Evolutionary conservation across 2,113 vertebrate species (phyloP), one percentile per base, ranked within the genome.

Genomic region (Laterallus jamaicensis): DNA sequence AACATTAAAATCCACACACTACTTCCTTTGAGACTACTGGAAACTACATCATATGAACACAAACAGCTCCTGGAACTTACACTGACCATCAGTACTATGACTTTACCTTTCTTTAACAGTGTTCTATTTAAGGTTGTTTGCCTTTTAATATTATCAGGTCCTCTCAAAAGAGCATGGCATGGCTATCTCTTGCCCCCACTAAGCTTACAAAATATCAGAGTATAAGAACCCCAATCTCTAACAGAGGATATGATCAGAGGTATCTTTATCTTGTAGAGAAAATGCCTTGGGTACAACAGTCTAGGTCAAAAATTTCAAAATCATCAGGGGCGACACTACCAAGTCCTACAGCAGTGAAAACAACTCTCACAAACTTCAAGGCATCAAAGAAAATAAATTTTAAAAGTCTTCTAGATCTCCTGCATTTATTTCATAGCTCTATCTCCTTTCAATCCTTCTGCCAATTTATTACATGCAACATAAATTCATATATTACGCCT

Each of bases 141-240:
- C 18, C 62, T 67, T 78, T 44, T n/a, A 67, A 52, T 31, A 89
- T 31, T 47, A 59, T 11, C 28, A 22, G 15, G 29, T 69, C 35
- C 10, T 18, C 29, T 64, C 40, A 52, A 69, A 87, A 32, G 13
- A 75, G 28, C 0, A 0, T 31, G 21, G 58, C 49, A 52, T 15
- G 44, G 25, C 25, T 60, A 55, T 29, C 8, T 44, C 42, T 59
- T 47, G 64, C 13, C 6, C 21, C 62, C 15, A 82, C 2, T 59
- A 55, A 82, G 42, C 12, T 88, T 71, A 79, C 8, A 90, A 85
- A 56, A 85, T 78, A 35, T 40, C 14, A 19, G 14, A 56, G 31
- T 52, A 22, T 15, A 56, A 82, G 44, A 52, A 37, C 17, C 25
- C 14, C 25, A 60, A 9, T 40, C 42, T 86, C 32, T 69, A 93